Evolutionary conservation across 2,113 vertebrate genomes (phyloP).

Genomic region (Heliornis fulica): DNA sequence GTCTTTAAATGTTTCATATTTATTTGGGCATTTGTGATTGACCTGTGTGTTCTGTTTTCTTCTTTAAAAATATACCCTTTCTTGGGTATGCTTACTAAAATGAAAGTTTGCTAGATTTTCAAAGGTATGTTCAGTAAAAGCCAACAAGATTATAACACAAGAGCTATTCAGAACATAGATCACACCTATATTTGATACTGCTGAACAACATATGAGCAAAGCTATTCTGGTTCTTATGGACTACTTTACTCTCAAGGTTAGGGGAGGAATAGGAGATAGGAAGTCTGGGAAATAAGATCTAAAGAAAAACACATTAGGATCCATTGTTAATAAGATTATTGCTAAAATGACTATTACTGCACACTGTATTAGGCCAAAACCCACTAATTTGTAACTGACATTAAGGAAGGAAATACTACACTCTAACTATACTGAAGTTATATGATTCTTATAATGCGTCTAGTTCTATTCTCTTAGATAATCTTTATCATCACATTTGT

Average conservation of each 20-base stretch:
- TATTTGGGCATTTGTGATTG: background rate
- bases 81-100: background rate
- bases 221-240: background rate
- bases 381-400: background rate
- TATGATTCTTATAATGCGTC: background rate
- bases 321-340: background rate
- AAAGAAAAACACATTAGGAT: background rate
- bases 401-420: background rate
- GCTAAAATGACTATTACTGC: background rate
- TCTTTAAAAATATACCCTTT: background rate
- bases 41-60: background rate
- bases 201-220: background rate
- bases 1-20: background rate
- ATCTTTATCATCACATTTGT: background rate
- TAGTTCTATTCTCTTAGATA: background rate
- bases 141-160: background rate
- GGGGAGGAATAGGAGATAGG: background rate
- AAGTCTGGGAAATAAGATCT: background rate
- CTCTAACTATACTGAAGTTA: background rate
- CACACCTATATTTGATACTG: background rate
- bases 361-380: background rate
- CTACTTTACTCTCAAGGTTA: background rate
- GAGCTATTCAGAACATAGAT: background rate
- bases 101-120: background rate
- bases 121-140: background rate